Conservation (phyloP, 2,888 invertebrate species). For the Poecilobothrus nobilitatus region DNA sequence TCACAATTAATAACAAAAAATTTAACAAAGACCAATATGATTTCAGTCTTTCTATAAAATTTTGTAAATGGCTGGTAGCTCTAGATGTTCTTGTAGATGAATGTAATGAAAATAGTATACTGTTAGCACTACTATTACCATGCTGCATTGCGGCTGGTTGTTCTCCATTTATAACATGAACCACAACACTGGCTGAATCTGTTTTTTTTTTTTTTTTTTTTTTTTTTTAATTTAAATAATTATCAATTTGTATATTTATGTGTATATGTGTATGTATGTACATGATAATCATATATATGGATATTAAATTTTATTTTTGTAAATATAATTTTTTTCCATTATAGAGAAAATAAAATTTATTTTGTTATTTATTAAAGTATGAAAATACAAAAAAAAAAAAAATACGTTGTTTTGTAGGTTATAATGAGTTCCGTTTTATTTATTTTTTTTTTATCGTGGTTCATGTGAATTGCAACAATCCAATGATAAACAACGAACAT, state of each 20-base stretch:
- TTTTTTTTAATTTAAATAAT: background rate
- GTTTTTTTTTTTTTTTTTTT: constrained; percentile 25
- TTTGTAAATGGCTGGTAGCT: constrained; percentile 1
- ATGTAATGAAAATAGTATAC: constrained; percentile 15
- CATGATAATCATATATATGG: background rate
- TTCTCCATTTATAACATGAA: constrained; percentile 66
- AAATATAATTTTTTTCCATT: too few relatives aligned
- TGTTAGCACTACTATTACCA: constrained; percentile 28
- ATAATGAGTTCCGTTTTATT: too few relatives aligned
- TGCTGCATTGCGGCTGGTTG: constrained; percentile 51
- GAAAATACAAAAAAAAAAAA: too few relatives aligned
- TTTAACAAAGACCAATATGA: background rate
- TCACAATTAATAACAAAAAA: background rate
- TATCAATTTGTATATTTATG: too few relatives aligned
- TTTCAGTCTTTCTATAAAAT: background rate
- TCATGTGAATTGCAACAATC: too few relatives aligned
- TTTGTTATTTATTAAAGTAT: too few relatives aligned
- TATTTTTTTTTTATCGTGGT: too few relatives aligned
- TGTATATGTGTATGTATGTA: background rate
- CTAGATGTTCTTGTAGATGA: background rate
- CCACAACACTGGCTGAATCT: constrained; percentile 65
- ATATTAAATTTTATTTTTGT: too few relatives aligned
- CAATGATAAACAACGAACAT: too few relatives aligned
- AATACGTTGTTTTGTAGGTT: too few relatives aligned
- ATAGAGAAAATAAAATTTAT: too few relatives aligned